Evolutionary conservation across 2,113 vertebrate genomes (phyloP).

Genomic region (Sylvilagus bachmani): DNA sequence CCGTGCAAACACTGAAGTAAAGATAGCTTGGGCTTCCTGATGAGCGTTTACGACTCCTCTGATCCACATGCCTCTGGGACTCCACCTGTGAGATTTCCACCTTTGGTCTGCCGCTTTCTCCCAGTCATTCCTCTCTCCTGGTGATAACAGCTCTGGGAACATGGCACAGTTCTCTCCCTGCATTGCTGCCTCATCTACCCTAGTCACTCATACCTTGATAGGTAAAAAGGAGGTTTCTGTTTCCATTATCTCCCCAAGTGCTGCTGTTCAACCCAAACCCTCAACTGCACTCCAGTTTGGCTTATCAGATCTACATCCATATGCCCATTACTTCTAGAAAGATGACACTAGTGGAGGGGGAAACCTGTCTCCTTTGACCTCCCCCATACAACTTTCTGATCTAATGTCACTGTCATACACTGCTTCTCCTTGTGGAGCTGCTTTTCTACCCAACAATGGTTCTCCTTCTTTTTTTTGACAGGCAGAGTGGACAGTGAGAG

Average conservation of each 20-base stretch:
- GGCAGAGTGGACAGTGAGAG: no score
- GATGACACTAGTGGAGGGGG: neutral
- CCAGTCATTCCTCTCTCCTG: neutral
- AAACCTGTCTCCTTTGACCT: neutral
- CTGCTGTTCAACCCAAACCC: neutral
- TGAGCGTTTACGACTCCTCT: neutral
- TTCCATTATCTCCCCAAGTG: neutral
- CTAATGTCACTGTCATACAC: neutral
- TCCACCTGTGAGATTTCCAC: neutral
- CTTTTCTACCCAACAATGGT: neutral
- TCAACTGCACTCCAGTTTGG: neutral
- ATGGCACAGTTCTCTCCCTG: neutral
- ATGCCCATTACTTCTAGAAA: neutral
- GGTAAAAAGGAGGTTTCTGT: neutral
- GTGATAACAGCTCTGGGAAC: neutral
- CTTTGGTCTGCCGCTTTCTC: neutral
- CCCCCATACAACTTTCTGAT: neutral
- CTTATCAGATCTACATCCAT: neutral
- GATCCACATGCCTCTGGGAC: rapidly evolving
- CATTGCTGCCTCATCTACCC: no score
- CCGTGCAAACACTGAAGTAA: neutral
- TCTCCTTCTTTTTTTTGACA: neutral
- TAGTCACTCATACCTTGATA: neutral
- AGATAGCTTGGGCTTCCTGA: neutral
- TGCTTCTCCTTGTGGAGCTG: neutral